Base-by-base conservation (phyloP, 1,140 invertebrate species). In the Temnothorax curvispinosus region DNA sequence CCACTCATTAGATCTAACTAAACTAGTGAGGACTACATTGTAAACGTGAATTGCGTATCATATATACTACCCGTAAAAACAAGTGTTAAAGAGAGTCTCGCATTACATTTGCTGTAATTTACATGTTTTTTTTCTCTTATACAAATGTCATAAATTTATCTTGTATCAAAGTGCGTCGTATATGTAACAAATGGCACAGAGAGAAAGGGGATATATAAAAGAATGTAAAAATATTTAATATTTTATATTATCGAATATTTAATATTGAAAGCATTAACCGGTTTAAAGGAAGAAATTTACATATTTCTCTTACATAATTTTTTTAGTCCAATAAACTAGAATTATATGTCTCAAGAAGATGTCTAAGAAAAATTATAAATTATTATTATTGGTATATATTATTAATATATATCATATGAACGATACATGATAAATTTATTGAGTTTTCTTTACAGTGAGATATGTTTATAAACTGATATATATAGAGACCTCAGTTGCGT, bases 381-480 rank as follows among this genome's bases (percentile, higher is more conserved):
- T 74, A 35, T 9, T 50, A n/a, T 80, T n/a, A 27, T 47, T 64
- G 58, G 58, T 67, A 35, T 47, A 52, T 47, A 44, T 82, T 60
- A 54, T 47, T 74, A 60, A 84, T 74, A 21, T 84, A 47, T 74
- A 32, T 84, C 54, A 35, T 82, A 58, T 27, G 27, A 84, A 84
- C 69, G 69, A 74, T 84, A 84, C 50, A 84, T 35, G 69, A 84
- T 84, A 74, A 84, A 84, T 84, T 84, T 74, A 74, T 74, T 74
- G 41, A 82, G 67, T 84, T 74, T 78, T 74, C 11, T 84, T 84
- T 62, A 84, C 67, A 84, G 54, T 50, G 21, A 84, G 7, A 84
- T 60, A 56, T 77, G 85, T 44, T 58, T 89, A 78, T 62, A 84
- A 41, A 84, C 18, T 74, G 54, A 84, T 74, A 60, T 47, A 27